A percentile compares a stretch with the other conserved stretches of the same genome.
Evolutionary conservation across 2,113 vertebrate species (phyloP).

Genomic region (Pituophis catenifer): DNA sequence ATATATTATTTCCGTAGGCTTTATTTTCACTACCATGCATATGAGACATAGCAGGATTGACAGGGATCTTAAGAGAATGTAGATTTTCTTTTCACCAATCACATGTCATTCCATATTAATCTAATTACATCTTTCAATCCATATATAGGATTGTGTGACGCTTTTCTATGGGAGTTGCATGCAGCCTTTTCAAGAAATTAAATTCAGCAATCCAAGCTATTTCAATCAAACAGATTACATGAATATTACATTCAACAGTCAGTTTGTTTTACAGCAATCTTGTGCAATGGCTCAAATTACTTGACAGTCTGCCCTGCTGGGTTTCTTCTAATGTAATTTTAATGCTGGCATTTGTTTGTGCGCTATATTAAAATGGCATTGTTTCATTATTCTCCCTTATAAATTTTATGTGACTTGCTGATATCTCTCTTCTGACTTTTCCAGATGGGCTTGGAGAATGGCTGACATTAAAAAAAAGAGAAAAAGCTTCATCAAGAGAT

Average conservation of each 20-base stretch:
- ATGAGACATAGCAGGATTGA: background rate
- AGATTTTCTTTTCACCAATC: background rate
- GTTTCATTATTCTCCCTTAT: conserved; percentile 15
- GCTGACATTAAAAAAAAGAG: background rate
- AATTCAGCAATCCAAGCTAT: background rate
- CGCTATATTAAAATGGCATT: conserved; percentile 7
- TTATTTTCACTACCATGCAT: background rate
- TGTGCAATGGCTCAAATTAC: background rate
- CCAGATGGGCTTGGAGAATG: background rate
- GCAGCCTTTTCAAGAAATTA: background rate
- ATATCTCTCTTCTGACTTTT: conserved; percentile 6
- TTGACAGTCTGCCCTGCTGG: background rate
- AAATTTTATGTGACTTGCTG: background rate
- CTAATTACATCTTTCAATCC: background rate
- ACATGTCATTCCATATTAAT: background rate
- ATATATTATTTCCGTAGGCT: background rate
- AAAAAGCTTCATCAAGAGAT: background rate
- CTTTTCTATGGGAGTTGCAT: background rate
- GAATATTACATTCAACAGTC: conserved; percentile 5
- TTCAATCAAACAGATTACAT: background rate
- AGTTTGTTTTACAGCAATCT: background rate
- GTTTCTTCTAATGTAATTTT: conserved; percentile 16
- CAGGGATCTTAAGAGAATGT: background rate
- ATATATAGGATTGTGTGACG: background rate
- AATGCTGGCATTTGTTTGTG: conserved; percentile 22